phyloP scores from a whole-genome alignment of 2,888 invertebrate genomes.

The Tuberolachnus salignus region DNA sequence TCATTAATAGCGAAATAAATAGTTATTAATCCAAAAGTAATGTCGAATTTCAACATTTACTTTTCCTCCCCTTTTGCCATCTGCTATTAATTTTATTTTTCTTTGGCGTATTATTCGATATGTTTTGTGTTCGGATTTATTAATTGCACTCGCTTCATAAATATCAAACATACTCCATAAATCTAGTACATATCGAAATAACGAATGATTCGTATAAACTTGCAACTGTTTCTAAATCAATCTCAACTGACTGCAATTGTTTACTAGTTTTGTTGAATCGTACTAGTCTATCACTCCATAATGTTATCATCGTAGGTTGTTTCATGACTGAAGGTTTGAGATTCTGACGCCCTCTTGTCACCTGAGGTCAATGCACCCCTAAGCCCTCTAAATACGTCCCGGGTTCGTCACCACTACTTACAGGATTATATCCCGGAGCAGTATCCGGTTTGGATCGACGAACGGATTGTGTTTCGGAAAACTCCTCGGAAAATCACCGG shows the following conservation, averaged over 20 bases:
- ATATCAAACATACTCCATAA: slow-evolving; percentile 28
- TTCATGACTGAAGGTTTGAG: too few relatives aligned
- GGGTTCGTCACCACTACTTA: too few relatives aligned
- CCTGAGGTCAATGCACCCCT: too few relatives aligned
- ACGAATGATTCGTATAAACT: slow-evolving; percentile 20
- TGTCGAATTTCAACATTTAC: slow-evolving; percentile 16
- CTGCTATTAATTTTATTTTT: slow-evolving; percentile 22
- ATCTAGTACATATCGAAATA: slow-evolving; percentile 20
- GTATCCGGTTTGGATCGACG: too few relatives aligned
- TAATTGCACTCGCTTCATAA: slow-evolving; percentile 26
- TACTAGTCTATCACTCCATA: too few relatives aligned
- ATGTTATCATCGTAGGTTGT: too few relatives aligned
- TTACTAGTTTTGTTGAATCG: slow-evolving; percentile 23
- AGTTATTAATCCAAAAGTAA: slow-evolving; percentile 6
- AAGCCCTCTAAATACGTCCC: too few relatives aligned
- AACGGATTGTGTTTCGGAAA: too few relatives aligned
- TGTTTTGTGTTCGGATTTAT: slow-evolving; percentile 19
- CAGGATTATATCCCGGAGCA: too few relatives aligned
- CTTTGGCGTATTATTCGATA: slow-evolving; percentile 4
- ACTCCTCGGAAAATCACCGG: too few relatives aligned
- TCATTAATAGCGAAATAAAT: slow-evolving; percentile 20
- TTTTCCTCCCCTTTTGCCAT: slow-evolving; percentile 5
- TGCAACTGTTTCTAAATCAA: slow-evolving; percentile 17
- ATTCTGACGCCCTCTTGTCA: too few relatives aligned
- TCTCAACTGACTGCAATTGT: slow-evolving; percentile 18